Percentiles rank a stretch among this genome's conserved stretches.
Conservation (phyloP, 2,113 vertebrate genomes). For the Prochilodus magdalenae region DNA sequence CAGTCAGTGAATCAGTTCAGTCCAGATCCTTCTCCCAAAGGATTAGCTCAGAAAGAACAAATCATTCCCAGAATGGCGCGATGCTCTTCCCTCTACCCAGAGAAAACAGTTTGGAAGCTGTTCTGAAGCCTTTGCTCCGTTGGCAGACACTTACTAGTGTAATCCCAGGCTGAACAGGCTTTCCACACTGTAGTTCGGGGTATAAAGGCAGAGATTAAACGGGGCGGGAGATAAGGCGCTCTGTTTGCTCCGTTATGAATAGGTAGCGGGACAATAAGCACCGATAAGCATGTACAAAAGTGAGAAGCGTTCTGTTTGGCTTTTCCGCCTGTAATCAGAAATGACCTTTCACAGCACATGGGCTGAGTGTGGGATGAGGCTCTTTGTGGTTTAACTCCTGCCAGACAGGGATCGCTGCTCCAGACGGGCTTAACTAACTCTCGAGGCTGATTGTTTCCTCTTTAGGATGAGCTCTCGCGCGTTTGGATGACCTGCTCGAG, state of each 20-base stretch:
- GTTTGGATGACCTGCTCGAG: background rate
- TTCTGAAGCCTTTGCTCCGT: background rate
- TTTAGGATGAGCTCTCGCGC: background rate
- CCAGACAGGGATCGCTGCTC: background rate
- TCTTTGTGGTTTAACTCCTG: constrained; percentile 2
- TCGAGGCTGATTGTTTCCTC: background rate
- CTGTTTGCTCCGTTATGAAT: background rate
- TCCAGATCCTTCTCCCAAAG: no score
- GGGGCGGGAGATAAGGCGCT: background rate
- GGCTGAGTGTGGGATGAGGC: background rate
- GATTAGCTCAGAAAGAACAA: no score
- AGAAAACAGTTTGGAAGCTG: background rate
- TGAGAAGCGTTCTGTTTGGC: background rate
- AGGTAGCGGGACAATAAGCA: background rate
- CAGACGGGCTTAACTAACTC: background rate
- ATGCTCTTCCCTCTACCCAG: background rate
- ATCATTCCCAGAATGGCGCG: no score
- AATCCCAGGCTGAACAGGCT: constrained; percentile 2
- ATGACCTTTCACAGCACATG: background rate
- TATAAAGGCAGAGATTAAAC: background rate
- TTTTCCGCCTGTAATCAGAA: constrained; percentile 1
- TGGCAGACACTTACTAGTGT: background rate
- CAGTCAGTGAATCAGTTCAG: no score
- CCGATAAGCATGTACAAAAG: background rate
- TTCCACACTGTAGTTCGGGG: background rate